phyloP scores from a whole-genome alignment of 2,113 vertebrate genomes.

The Prochilodus magdalenae region DNA sequence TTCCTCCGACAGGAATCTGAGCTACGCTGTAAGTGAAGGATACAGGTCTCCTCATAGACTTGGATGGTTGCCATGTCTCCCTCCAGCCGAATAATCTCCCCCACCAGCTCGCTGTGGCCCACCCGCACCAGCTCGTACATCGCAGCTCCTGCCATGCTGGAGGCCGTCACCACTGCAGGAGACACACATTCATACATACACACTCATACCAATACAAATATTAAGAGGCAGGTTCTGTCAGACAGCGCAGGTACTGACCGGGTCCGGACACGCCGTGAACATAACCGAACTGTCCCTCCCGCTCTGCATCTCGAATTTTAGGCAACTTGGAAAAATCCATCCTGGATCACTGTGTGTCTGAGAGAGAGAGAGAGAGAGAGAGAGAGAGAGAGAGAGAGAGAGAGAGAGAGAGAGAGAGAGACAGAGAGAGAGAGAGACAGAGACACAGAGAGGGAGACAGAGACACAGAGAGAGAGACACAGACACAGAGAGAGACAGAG shows the following conservation, averaged over 20 bases:
- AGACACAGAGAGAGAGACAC: no score
- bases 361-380: constrained; percentile 26
- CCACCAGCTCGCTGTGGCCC: constrained; percentile 93
- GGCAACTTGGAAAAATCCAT: constrained; percentile 92
- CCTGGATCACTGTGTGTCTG: constrained; percentile 61
- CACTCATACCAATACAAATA: not conserved
- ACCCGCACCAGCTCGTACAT: constrained; percentile 98
- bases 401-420: no score
- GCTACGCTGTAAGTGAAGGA: constrained; percentile 76
- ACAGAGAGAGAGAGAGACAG: no score
- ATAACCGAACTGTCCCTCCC: constrained; percentile 86
- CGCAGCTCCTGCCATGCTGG: constrained; percentile 93
- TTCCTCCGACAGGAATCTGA: no score
- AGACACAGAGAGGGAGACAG: no score
- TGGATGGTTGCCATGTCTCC: constrained; percentile 98
- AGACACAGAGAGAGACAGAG: no score
- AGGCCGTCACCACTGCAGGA: constrained; percentile 89
- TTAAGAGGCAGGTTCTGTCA: no score
- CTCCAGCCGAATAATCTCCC: constrained; percentile 96
- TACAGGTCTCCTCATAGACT: constrained; percentile 99
- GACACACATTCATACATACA: constrained; percentile 25
- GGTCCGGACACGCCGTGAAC: constrained; percentile 93
- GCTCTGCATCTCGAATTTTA: constrained; percentile 88
- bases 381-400: not conserved
- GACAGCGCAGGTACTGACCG: constrained; percentile 72